A percentile compares a stretch with the other conserved stretches of the same genome.
phyloP scores from a whole-genome alignment of 2,888 invertebrate genomes.

The Chrysolina haemoptera region DNA sequence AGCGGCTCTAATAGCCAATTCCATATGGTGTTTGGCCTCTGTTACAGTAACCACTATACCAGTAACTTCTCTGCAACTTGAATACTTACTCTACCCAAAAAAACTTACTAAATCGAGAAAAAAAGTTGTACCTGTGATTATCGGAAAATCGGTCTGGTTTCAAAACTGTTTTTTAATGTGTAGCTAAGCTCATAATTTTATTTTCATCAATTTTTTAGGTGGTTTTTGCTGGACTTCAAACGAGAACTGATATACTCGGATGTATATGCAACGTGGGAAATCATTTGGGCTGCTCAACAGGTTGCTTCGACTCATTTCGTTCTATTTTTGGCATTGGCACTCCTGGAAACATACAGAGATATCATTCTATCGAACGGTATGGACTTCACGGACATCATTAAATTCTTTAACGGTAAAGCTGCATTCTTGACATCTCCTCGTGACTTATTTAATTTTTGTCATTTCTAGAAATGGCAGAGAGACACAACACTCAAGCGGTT shows the following conservation, averaged over 20 bases:
- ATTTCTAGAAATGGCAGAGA: constrained; percentile 94
- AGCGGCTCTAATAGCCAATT: no score
- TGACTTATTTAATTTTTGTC: neutral
- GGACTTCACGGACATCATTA: constrained; percentile 99
- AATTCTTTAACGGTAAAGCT: constrained; percentile 93
- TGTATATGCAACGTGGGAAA: constrained; percentile 95
- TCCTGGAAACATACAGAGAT: constrained; percentile 93
- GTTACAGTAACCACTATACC: no score
- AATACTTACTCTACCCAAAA: no score
- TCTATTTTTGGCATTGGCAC: constrained; percentile 91
- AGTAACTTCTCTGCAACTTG: no score
- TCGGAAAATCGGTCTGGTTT: no score
- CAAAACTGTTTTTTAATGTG: no score
- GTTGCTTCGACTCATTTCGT: constrained; percentile 92
- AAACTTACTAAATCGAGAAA: no score
- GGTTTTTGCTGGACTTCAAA: constrained; percentile 97
- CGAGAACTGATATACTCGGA: constrained; percentile 93
- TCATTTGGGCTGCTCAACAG: constrained; percentile 94
- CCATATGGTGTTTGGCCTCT: no score
- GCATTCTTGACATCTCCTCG: neutral
- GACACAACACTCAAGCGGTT: constrained; percentile 89
- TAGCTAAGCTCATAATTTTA: neutral
- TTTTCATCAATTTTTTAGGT: constrained; percentile 69
- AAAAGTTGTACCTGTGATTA: no score
- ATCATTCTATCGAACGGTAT: constrained; percentile 95